Percentiles rank a stretch among this genome's conserved stretches.
Evolutionary conservation across 2,113 vertebrate genomes (phyloP).

Genomic region (Excalfactoria chinensis): DNA sequence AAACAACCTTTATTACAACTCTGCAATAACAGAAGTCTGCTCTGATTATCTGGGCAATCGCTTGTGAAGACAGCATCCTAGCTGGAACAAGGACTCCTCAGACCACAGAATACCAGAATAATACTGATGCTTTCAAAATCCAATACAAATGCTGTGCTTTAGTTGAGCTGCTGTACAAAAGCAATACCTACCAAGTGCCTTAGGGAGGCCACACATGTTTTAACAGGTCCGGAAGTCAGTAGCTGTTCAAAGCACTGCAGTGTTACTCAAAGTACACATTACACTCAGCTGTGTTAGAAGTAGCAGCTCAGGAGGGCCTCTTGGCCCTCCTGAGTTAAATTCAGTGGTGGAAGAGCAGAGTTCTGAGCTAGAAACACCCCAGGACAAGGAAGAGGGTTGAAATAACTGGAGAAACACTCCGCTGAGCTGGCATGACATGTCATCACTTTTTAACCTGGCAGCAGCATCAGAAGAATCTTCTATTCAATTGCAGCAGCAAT

Average conservation of each 20-base stretch:
- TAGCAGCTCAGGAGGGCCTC: neutral
- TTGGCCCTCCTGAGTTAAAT: neutral
- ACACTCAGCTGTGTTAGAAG: neutral
- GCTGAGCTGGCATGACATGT: neutral
- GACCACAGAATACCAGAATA: neutral
- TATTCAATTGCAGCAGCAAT: neutral
- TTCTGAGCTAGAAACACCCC: neutral
- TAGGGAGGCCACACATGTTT: accelerated
- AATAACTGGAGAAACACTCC: neutral
- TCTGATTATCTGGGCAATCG: neutral
- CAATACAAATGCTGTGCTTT: neutral
- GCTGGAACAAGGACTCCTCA: neutral
- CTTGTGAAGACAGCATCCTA: neutral
- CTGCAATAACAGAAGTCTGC: neutral
- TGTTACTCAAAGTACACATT: neutral
- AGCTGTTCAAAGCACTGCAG: accelerated
- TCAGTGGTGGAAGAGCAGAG: neutral
- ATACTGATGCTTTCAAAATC: neutral
- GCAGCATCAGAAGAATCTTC: neutral
- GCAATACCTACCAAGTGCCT: neutral
- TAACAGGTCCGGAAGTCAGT: neutral
- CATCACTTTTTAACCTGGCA: neutral
- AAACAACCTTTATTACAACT: neutral
- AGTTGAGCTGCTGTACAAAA: neutral
- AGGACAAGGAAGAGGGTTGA: neutral